Conservation (phyloP, 2,888 invertebrate species). For the Gastracanthus pulcherrimus region DNA sequence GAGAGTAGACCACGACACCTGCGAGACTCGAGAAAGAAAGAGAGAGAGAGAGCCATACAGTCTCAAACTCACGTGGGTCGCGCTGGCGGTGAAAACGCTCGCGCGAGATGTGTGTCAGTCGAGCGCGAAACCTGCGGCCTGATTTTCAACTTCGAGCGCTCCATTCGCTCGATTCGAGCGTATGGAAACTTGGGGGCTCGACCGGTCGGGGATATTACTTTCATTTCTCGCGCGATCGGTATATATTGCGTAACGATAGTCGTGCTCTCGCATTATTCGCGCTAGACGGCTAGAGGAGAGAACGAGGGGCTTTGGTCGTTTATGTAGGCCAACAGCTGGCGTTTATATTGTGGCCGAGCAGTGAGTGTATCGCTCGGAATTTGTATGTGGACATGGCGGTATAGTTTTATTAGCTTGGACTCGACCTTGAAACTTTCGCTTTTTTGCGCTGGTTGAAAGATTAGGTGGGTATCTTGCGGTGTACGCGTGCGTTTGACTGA, state of each 20-base stretch:
- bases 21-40: no score
- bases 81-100: no score
- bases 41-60: no score
- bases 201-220: neutral
- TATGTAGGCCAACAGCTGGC: no score
- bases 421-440: constrained; percentile 44
- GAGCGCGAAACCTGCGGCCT: no score
- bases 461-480: neutral
- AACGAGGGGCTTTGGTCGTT: no score
- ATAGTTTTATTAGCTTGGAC: neutral
- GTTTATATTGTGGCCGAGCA: no score
- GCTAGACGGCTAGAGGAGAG: no score
- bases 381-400: neutral
- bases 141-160: neutral
- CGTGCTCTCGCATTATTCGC: neutral
- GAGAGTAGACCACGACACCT: neutral
- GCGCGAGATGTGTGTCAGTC: no score
- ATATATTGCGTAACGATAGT: neutral
- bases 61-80: neutral
- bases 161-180: no score
- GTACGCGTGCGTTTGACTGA: neutral
- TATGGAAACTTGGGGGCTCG: constrained; percentile 25
- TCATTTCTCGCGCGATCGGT: neutral
- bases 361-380: neutral
- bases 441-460: constrained; percentile 8